These are phyloP conservation scores for mouse (Mus musculus) DNA, from an alignment of 2,113 vertebrate species.

Conservation along the genomic window DNA sequence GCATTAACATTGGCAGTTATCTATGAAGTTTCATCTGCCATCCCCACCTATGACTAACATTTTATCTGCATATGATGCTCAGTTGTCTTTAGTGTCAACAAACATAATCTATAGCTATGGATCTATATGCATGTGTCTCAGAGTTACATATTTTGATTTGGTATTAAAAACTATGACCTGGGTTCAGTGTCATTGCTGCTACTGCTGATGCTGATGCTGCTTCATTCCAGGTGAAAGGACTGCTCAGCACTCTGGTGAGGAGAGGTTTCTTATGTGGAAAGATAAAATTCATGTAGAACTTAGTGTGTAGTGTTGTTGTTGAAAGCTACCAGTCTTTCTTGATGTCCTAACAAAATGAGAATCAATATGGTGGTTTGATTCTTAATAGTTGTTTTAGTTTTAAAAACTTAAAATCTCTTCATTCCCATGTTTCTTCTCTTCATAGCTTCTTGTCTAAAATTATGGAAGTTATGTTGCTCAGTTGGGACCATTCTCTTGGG, in stretches of 20 bases:
- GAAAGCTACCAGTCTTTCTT: neutral
- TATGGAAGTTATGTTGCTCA: neutral
- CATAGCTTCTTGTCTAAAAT: neutral
- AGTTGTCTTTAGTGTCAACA: neutral
- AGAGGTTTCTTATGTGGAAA: neutral
- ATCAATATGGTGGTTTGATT: neutral
- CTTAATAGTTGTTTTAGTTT: constrained; percentile 5
- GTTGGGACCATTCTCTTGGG: neutral
- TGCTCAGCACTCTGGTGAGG: neutral
- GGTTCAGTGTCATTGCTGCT: neutral
- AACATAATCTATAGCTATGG: neutral
- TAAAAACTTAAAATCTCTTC: neutral
- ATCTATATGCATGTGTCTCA: neutral
- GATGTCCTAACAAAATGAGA: neutral
- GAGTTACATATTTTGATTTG: neutral
- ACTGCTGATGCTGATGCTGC: neutral
- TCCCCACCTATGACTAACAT: neutral
- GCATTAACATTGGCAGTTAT: neutral
- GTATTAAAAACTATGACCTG: neutral
- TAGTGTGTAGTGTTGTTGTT: neutral
- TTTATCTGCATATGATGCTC: neutral
- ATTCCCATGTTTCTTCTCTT: neutral
- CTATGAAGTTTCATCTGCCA: neutral
- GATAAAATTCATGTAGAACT: too few species aligned
- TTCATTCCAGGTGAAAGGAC: neutral